A percentile compares a stretch with the other conserved stretches of the same genome.
phyloP scores from a whole-genome alignment of 1,140 invertebrate species.

The Hormaphis cornu region DNA sequence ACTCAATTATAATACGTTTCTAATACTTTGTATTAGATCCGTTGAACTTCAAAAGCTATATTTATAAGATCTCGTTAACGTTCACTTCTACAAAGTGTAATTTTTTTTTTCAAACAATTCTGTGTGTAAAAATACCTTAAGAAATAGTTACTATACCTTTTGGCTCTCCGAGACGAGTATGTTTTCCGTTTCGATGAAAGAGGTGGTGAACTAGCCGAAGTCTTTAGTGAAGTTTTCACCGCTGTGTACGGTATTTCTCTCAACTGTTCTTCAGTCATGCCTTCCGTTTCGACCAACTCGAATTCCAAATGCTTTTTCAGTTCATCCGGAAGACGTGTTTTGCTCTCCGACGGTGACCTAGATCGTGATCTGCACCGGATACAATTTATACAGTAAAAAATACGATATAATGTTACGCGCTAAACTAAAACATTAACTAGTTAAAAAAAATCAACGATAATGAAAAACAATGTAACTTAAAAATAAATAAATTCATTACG shows the following conservation, averaged over 20 bases:
- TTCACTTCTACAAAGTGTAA: too few species aligned
- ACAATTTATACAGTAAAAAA: too few species aligned
- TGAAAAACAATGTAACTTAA: too few species aligned
- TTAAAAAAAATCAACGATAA: background rate
- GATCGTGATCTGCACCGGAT: slow-evolving; percentile 53
- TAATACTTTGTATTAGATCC: too few species aligned
- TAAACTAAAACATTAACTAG: background rate
- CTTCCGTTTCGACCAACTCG: slow-evolving; percentile 75
- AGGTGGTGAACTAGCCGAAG: slow-evolving; percentile 45
- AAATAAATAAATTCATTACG: too few species aligned
- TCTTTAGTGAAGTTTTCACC: slow-evolving; percentile 49
- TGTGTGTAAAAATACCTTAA: too few species aligned
- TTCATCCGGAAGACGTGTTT: slow-evolving; percentile 52
- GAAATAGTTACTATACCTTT: too few species aligned
- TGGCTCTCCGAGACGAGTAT: slow-evolving; percentile 32
- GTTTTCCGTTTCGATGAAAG: slow-evolving; percentile 37
- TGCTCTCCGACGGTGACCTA: slow-evolving; percentile 57
- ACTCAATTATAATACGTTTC: too few species aligned
- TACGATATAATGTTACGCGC: too few species aligned
- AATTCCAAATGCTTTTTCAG: slow-evolving; percentile 69
- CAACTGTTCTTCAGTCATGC: slow-evolving; percentile 79
- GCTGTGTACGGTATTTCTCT: slow-evolving; percentile 87
- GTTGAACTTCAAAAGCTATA: too few species aligned
- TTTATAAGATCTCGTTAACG: too few species aligned
- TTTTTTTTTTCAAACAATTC: too few species aligned